Evolutionary conservation across 2,797 vertebrate genomes (phyloP), one percentile per base, ranked within the genome.

Genomic region (Mormyrops boulengeri): DNA sequence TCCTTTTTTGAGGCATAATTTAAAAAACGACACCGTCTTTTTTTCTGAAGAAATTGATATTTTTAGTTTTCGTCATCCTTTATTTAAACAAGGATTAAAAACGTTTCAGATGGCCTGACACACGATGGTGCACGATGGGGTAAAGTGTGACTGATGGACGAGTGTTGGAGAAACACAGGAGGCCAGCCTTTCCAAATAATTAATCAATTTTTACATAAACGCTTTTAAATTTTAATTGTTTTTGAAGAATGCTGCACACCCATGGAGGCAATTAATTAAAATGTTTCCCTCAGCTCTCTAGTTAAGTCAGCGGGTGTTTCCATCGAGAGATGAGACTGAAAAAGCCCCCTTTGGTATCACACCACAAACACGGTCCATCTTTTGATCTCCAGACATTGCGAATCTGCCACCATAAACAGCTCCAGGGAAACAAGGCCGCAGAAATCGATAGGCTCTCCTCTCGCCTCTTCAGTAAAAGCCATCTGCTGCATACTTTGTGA

Each of bases 1-100:
- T 66, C 62, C 34, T 55, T 34, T 66, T n/a, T 30, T 49, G 55
- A 85, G 50, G 12, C 26, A 77, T 60, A 89, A 69, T 44, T 85
- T 12, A n/a, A 85, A 60, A 89, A 89, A 89, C 1, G 82, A 89
- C 80, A 57, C 44, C 14, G 11, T 60, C 6, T 89, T 41, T 66
- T 86, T 88, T 69, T 50, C 12, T 41, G 41, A 34, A 14, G 66
- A 34, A 87, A 55, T 57, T 38, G 88, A 66, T 89, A 85, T 66
- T 89, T 86, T 85, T 85, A 82, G 22, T 49, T 57, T 38, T 87
- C 26, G 3, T 57, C 50, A 89, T 89, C 44, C 82, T 86, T 85
- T 86, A 89, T 69, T 89, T 89, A 89, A 85, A 57, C 44, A 12
- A 47, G 19, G 55, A 87, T 57, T 87, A 52, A 60, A 87, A 87